These are phyloP conservation scores for Aix galericulata DNA, from an alignment of 2,113 vertebrate genomes.

Conservation along the genomic window DNA sequence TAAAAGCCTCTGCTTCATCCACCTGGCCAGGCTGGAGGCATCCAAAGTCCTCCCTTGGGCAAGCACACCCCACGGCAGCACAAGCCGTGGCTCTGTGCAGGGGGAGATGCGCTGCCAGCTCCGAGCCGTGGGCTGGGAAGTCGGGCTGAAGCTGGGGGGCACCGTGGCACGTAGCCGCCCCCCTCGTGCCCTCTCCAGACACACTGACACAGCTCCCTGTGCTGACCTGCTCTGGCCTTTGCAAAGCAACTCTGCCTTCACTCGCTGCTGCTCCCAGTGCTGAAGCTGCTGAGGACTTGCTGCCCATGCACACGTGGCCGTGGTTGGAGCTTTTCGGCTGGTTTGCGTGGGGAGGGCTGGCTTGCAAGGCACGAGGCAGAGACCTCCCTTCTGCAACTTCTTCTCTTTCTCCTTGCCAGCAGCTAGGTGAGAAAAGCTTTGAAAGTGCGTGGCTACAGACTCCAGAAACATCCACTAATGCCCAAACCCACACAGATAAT, in stretches of 20 bases:
- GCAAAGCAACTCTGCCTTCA: not conserved
- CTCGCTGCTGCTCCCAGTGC: not conserved
- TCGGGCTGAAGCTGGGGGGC: not conserved
- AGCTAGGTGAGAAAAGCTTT: not conserved
- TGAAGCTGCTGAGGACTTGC: not conserved
- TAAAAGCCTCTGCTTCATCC: not conserved
- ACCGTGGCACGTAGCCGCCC: not conserved
- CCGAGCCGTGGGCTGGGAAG: not conserved
- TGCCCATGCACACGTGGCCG: fast-evolving
- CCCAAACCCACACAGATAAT: not conserved
- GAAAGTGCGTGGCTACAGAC: not conserved
- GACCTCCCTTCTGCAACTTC: not conserved
- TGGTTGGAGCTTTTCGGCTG: not conserved
- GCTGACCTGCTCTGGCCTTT: not conserved
- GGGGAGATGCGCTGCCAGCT: not conserved
- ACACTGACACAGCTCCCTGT: not conserved
- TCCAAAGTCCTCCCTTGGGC: not conserved
- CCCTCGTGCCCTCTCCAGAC: not conserved
- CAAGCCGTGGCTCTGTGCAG: not conserved
- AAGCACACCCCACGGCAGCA: not conserved
- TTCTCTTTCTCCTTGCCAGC: not conserved
- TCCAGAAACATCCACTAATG: not conserved
- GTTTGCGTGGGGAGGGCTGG: not conserved
- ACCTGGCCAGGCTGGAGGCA: not conserved
- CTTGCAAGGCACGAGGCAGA: not conserved